Base-by-base conservation (phyloP, 2,113 vertebrate genomes). In the Eubucco bourcierii region DNA sequence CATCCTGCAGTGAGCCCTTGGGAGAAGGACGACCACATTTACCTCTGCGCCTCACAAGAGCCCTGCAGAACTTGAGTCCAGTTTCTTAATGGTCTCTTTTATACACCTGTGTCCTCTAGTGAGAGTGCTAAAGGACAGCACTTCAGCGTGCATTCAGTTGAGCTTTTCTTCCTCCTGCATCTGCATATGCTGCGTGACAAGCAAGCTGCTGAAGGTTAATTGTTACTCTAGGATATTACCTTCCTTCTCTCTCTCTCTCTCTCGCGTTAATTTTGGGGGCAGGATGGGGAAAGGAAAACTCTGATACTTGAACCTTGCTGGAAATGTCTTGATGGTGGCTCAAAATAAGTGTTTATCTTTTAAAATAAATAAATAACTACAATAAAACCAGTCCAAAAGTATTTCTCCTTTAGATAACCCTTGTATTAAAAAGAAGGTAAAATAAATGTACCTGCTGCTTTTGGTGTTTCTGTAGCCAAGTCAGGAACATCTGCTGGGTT, bases 121-220 rank as follows among this genome's bases (percentile, higher is more conserved):
- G 41, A 12, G 60, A 61, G 60, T 78, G 56, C 16, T 53, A 53
- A 94, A 96, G 89, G 89, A 70, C 34, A 0, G 34, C 31, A 41
- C 75, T 75, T 88, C n/a, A 41, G 56, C 15, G 58, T 83, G 47
- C 76, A 34, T 78, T 87, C 79, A 23, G 1, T n/a, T 64, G 78
- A 89, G 79, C 67, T 94, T 87, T 93, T 61, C 68, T 67, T 77
- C 79, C 82, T 55, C 68, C 83, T 88, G 72, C 79, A 84, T 93
- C 89, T 93, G 82, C 91, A 84, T 75, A 58, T n/a, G 59, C 74
- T 91, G 65, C 23, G 37, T 84, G 88, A 90, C 92, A 96, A 86
- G 87, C 46, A 80, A 88, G 41, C 8, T 7, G 59, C 44, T 96
- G 95, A 96, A 97, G 93, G 94, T 93, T 97, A 96, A 95, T 94